These are phyloP conservation scores for Epinotia ramella DNA, from an alignment of 2,888 invertebrate genomes.

Conservation along the genomic window DNA sequence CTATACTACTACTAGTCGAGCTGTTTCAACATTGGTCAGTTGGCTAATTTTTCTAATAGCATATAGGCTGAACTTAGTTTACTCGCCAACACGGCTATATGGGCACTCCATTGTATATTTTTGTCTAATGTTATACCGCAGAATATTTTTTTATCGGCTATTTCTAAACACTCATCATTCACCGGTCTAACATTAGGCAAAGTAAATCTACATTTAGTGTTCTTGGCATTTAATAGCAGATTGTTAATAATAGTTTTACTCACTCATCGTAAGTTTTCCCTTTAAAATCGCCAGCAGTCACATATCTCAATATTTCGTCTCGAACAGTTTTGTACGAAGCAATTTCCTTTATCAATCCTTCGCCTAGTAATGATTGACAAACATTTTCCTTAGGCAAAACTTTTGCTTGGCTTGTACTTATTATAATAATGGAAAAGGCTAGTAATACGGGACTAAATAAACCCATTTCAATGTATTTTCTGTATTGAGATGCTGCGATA, in stretches of 20 bases:
- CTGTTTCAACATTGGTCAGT: no score
- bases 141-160: no score
- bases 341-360: conserved; percentile 85
- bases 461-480: conserved; percentile 60
- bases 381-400: conserved; percentile 59
- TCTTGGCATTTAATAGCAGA: no score
- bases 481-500: conserved; percentile 58
- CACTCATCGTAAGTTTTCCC: conserved; percentile 85
- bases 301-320: conserved; percentile 80
- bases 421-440: conserved; percentile 57
- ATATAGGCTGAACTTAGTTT: no score
- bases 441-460: conserved; percentile 54
- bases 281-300: conserved; percentile 81
- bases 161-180: no score
- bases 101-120: no score
- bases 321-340: conserved; percentile 80
- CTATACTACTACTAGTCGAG: no score
- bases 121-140: no score
- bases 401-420: conserved; percentile 59
- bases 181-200: no score
- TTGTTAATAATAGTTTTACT: conserved; percentile 55
- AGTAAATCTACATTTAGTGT: no score
- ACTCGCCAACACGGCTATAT: no score
- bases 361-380: conserved; percentile 73
- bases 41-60: no score